Base-by-base conservation (phyloP, 92 coral and sea anemone genomes). In the Porites divaricata region DNA sequence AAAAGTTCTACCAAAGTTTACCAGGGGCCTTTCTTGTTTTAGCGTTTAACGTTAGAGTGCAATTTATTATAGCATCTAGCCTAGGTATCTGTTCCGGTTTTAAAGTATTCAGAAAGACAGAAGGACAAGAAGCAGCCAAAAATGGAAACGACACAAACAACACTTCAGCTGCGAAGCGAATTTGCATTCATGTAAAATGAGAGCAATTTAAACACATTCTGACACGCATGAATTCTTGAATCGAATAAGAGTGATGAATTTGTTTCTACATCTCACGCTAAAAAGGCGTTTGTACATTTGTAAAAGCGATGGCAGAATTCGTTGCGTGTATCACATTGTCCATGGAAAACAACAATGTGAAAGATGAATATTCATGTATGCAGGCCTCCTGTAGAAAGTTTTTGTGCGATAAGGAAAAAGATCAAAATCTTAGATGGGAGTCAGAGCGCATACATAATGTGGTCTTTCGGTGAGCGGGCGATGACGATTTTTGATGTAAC, bases 341-440 rank as follows among this genome's bases (percentile, higher is more conserved):
- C 26, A 79, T 23, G 53, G 48, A 35, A 35, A 35, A 35, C 45
- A 35, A 6, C 45, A 35, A 35, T 35, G 45, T 35, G 45, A 35
- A 35, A 35, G 45, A 35, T 81, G 78, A 81, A 81, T 81, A 81
- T 81, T 81, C 78, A 81, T 70, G 50, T 9, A 81, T 70, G 61
- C 11, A 17, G 85, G 26, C 61, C 65, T 62, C 78, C 85, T 57
- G 62, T 62, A 63, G 70, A 9, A 19, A 67, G 75, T 51, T 50
- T 79, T 65, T 56, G 58, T 53, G 45, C 21, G 82, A 59, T n/a
- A 45, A 63, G 9, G 22, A 64, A 63, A 45, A 63, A 63, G 81
- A 77, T 77, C 71, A 64, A 78, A 77, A 78, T 78, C 82, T 78
- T 24, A 54, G 59, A 11, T 54, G 14, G 10, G 12, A 15, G 59